Base-by-base conservation (phyloP, 2,797 vertebrate species). In the Tenualosa ilisha region DNA sequence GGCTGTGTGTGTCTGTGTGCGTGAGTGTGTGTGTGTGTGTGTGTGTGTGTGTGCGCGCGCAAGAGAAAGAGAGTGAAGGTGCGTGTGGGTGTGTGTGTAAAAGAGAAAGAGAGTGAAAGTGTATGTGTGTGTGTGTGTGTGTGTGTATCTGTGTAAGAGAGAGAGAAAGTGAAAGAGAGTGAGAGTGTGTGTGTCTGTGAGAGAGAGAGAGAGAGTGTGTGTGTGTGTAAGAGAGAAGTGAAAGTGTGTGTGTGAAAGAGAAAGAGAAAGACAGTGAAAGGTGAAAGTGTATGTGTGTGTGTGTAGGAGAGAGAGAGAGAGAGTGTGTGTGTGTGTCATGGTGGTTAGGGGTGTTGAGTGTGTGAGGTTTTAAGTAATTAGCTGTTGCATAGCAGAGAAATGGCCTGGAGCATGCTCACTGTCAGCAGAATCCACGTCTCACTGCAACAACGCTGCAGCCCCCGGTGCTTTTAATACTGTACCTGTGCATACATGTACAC, bases 341-440 rank as follows among this genome's bases (percentile, higher is more conserved):
- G 50, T 82, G 68, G 26, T 79, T 86, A 53, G 79, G 53, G 49
- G 50, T 20, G 83, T 24, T 72, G 84, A 26, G 85, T 61, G 82
- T 50, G 22, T 79, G 63, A 87, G 88, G 91, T 89, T 89, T 84
- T 54, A 89, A 91, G 86, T 90, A 91, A 93, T 93, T 91, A 92
- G 89, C 87, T 89, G 87, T 86, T 86, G 87, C 86, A 86, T 88
- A 90, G 88, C 56, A 84, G 63, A 82, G 86, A 89, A 87, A 89
- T 84, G 84, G 84, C 86, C 82, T 63, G 84, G 85, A 87, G 86
- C 86, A 61, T 75, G 4, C 31, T 86, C 81, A 85, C 59, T 88
- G 84, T 89, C 83, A 89, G 85, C 87, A 89, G 65, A 88, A 91
- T 85, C 43, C 83, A 85, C 81, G 82, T 85, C 87, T 88, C 79